These are phyloP conservation scores for Ormia ochracea DNA, from an alignment of 2,888 invertebrate species.

Conservation along the genomic window DNA sequence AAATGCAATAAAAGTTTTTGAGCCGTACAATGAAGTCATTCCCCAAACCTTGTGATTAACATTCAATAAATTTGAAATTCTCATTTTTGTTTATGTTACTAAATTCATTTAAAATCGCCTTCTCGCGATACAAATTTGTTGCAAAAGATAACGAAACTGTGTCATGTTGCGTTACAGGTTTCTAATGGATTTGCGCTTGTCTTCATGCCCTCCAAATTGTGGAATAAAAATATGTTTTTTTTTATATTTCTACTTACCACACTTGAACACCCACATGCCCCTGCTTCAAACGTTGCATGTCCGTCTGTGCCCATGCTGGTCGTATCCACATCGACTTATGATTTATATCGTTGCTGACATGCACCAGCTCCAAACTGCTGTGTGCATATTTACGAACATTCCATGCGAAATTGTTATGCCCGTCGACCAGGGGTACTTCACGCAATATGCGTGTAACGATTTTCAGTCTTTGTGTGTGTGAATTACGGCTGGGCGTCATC, in stretches of 20 bases:
- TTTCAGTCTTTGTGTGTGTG: constrained; percentile 77
- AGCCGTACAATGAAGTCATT: too few species aligned
- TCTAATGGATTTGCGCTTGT: neutral
- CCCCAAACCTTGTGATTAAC: too few species aligned
- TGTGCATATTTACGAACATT: constrained; percentile 92
- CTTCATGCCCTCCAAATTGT: neutral
- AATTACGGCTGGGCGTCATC: constrained; percentile 75
- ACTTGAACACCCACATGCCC: constrained; percentile 94
- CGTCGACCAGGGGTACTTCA: constrained; percentile 79
- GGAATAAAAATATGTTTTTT: neutral
- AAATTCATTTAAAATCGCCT: too few species aligned
- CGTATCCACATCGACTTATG: constrained; percentile 86
- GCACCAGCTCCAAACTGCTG: constrained; percentile 81
- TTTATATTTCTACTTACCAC: constrained; percentile 78
- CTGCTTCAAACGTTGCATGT: constrained; percentile 88
- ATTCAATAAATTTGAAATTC: too few species aligned
- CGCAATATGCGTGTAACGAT: constrained; percentile 75
- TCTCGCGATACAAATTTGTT: neutral
- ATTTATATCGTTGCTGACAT: constrained; percentile 74
- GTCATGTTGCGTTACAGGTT: neutral
- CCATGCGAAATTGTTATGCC: constrained; percentile 93
- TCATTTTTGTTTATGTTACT: too few species aligned
- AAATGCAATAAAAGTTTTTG: too few species aligned
- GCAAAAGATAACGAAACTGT: neutral
- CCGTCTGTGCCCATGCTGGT: constrained; percentile 94